A percentile compares a stretch with the other conserved stretches of the same genome.
Conservation (phyloP, 2,888 invertebrate species). For the Oxycera nigricornis region DNA sequence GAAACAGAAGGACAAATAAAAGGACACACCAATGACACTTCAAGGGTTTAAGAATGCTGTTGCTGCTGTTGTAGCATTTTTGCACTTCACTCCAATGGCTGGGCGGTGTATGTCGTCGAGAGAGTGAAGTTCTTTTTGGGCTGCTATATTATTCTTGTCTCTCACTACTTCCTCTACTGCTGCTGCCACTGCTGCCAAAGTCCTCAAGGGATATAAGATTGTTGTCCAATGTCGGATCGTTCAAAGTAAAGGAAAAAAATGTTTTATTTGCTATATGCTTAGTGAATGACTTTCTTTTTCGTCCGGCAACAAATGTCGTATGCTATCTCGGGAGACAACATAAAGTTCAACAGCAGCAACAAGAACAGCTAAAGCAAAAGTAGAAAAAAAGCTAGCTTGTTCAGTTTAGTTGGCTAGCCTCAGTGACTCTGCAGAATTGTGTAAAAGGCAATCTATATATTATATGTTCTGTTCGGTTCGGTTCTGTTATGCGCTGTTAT, state of each 20-base stretch:
- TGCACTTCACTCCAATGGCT: neutral
- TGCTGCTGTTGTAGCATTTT: neutral
- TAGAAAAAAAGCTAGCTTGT: neutral
- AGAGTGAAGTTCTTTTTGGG: too few relatives aligned
- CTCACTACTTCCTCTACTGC: neutral
- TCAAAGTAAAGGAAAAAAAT: conserved; percentile 1
- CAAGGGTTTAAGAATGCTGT: conserved; percentile 22
- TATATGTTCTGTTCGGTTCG: neutral
- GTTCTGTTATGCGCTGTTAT: neutral
- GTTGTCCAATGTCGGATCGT: neutral
- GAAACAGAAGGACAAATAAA: conserved; percentile 14
- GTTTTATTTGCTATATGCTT: conserved; percentile 29
- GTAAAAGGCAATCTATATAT: neutral
- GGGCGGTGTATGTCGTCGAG: neutral
- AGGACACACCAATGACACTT: conserved; percentile 19
- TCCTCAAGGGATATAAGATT: neutral
- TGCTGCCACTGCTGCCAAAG: neutral
- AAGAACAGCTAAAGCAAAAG: too few relatives aligned
- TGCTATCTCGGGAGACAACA: neutral
- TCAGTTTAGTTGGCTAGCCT: neutral
- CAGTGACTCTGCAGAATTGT: neutral
- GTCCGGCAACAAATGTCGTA: neutral
- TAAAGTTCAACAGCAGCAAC: neutral
- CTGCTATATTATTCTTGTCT: too few relatives aligned
- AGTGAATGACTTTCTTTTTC: conserved; percentile 29